Percentiles rank a stretch among this genome's conserved stretches.
These are phyloP conservation scores for Linurgus olivaceus DNA, from an alignment of 2,797 vertebrate species.

Conservation along the genomic window DNA sequence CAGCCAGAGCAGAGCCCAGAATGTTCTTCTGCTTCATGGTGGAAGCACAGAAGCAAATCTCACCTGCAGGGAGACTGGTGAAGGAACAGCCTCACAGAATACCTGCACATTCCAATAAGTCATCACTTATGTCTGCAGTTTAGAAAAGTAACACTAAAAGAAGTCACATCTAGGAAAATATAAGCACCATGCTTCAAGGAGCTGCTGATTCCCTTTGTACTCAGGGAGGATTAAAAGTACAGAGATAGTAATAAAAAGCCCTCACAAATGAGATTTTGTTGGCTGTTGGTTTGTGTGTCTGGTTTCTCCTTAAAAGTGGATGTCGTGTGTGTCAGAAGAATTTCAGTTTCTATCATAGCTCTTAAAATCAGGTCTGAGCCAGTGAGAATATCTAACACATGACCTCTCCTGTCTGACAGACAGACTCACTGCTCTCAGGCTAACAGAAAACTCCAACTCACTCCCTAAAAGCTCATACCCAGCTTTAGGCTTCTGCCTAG, in stretches of 20 bases:
- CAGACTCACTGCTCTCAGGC: not conserved
- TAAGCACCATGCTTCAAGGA: not conserved
- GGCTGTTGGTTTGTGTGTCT: not conserved
- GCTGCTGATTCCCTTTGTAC: not conserved
- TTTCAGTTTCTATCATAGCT: not conserved
- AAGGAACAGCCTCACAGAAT: not conserved
- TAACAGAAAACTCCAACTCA: not conserved
- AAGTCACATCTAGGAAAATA: not conserved
- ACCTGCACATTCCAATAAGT: not conserved
- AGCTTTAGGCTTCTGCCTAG: not conserved
- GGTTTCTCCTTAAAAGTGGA: not conserved
- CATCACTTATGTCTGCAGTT: not conserved
- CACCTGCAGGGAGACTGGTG: not conserved
- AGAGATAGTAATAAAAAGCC: not conserved
- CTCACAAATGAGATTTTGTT: not conserved
- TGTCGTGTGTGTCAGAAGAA: not conserved
- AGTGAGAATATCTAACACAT: slow-evolving; percentile 26
- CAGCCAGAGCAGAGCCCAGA: not conserved
- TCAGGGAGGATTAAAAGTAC: not conserved
- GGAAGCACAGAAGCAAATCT: not conserved
- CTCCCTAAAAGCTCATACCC: not conserved
- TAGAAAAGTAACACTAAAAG: not conserved
- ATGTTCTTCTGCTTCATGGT: not conserved
- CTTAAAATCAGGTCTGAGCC: not conserved
- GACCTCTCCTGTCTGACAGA: slow-evolving; percentile 24